Evolutionary conservation across 64 coral and sea anemone genomes (phyloP).

Genomic region (Acropora tenuis): DNA sequence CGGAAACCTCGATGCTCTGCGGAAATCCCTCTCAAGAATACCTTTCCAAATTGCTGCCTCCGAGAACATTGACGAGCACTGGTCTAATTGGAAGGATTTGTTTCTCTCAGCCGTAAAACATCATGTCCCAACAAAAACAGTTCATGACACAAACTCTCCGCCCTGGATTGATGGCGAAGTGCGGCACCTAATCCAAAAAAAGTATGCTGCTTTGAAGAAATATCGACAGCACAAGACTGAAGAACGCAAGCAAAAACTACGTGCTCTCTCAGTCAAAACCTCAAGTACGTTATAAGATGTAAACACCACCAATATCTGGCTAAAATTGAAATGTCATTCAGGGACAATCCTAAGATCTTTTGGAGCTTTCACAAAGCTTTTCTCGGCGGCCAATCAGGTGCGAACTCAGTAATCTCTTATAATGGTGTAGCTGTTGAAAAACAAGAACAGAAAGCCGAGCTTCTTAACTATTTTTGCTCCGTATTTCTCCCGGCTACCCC

Average conservation of each 20-base stretch:
- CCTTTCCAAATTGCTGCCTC: neutral
- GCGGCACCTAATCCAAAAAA: neutral
- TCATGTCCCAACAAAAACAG: conserved; percentile 16
- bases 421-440: too few relatives aligned
- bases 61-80: conserved; percentile 52
- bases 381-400: too few relatives aligned
- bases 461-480: too few relatives aligned
- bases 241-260: neutral
- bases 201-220: conserved; percentile 44
- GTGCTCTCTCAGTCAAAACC: neutral
- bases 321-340: too few relatives aligned
- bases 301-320: too few relatives aligned
- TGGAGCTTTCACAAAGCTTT: too few relatives aligned
- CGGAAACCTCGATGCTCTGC: conserved; percentile 23
- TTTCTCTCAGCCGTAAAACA: conserved; percentile 38
- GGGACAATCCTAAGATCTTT: too few relatives aligned
- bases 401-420: too few relatives aligned
- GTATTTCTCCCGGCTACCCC: too few relatives aligned
- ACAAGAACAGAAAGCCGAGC: too few relatives aligned
- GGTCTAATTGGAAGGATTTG: conserved; percentile 53
- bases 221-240: conserved; percentile 19
- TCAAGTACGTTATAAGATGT: too few relatives aligned
- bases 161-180: conserved; percentile 62
- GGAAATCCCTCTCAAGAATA: neutral
- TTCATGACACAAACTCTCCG: conserved; percentile 38